A percentile compares a stretch with the other conserved stretches of the same genome.
Evolutionary conservation across 2,888 invertebrate genomes (phyloP).

Genomic region (Patella depressa): DNA sequence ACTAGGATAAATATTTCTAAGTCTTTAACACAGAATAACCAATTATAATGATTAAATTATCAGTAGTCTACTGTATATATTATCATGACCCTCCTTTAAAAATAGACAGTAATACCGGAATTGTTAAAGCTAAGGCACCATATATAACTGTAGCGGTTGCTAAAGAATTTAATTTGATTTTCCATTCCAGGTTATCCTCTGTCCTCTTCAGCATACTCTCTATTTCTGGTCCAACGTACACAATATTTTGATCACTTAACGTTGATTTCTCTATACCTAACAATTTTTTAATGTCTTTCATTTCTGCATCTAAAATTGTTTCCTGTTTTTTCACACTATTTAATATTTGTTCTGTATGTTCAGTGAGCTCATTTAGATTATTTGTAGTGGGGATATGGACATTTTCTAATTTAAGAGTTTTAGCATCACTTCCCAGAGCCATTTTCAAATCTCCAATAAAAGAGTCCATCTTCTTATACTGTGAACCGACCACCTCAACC

Average conservation of each 20-base stretch:
- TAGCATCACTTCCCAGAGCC: background rate
- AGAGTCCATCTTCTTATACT: conserved; percentile 44
- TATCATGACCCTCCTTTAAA: conserved; percentile 36
- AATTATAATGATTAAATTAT: too few species aligned
- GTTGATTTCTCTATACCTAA: conserved; percentile 38
- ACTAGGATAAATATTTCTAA: too few species aligned
- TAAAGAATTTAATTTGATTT: conserved; percentile 65
- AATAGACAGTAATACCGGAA: conserved; percentile 51
- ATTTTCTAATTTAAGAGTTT: conserved; percentile 8
- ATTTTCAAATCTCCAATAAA: conserved; percentile 36
- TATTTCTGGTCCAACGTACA: conserved; percentile 67
- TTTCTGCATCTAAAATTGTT: conserved; percentile 49
- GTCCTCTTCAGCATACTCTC: conserved; percentile 60
- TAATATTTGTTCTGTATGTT: conserved; percentile 45
- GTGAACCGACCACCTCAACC: conserved; percentile 41
- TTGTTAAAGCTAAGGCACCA: conserved; percentile 62
- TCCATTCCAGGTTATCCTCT: conserved; percentile 65
- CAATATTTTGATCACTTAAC: conserved; percentile 43
- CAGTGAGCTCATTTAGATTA: conserved; percentile 21
- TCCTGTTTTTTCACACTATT: conserved; percentile 53
- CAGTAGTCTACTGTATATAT: too few species aligned
- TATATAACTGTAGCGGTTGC: conserved; percentile 64
- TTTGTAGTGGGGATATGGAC: background rate
- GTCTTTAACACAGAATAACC: too few species aligned
- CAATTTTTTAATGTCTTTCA: conserved; percentile 59